These are phyloP conservation scores for Lacerta agilis DNA, from an alignment of 2,797 vertebrate species.

Conservation along the genomic window DNA sequence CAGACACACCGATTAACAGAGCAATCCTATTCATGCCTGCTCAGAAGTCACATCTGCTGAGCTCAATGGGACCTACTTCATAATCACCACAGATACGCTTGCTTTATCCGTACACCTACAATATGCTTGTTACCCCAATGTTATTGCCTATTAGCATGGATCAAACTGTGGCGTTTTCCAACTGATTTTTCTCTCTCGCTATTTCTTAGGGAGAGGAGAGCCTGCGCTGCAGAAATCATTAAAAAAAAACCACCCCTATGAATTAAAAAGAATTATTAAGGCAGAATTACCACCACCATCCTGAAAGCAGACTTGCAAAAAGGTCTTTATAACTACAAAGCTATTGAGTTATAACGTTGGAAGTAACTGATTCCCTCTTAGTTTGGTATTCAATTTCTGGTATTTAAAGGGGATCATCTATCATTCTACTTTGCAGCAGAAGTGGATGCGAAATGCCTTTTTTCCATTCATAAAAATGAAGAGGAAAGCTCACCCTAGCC, in stretches of 20 bases:
- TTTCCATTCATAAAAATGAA: slow-evolving; percentile 1
- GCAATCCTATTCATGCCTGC: background rate
- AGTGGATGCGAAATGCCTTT: background rate
- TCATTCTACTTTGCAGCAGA: background rate
- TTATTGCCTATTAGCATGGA: fast-evolving
- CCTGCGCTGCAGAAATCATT: background rate
- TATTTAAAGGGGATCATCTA: background rate
- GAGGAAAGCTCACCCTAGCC: background rate
- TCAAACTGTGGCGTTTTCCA: fast-evolving
- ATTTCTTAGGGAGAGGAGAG: background rate
- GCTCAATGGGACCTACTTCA: background rate
- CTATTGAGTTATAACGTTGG: background rate
- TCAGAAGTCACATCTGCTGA: background rate
- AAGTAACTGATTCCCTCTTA: slow-evolving; percentile 1
- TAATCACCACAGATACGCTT: background rate
- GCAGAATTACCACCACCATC: too few species aligned
- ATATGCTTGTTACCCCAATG: background rate
- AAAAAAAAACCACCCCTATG: background rate
- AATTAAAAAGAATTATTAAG: background rate
- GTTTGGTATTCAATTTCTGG: slow-evolving; percentile 6
- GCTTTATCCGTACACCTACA: background rate
- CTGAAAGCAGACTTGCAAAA: background rate
- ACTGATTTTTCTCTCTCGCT: background rate
- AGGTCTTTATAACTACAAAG: slow-evolving; percentile 17
- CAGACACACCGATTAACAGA: background rate